phyloP scores from a whole-genome alignment of 2,113 vertebrate genomes.

The Neotoma lepida region DNA sequence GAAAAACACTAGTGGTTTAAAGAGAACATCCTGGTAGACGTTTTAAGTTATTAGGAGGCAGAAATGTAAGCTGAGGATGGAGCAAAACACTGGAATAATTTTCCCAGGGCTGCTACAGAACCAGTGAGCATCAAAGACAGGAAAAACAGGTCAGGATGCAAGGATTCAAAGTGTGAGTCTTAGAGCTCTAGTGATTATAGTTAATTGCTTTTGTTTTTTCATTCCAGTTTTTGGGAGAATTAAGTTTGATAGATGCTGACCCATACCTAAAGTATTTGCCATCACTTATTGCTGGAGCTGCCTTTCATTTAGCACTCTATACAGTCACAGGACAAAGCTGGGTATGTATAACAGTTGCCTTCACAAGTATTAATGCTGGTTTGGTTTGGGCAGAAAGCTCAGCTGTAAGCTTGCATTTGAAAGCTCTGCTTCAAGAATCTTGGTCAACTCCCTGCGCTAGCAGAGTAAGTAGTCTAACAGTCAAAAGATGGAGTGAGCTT shows the following conservation, averaged over 20 bases:
- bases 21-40: neutral
- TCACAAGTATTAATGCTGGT: neutral
- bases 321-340: conserved; percentile 90
- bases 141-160: neutral
- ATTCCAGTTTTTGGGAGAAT: conserved; percentile 93
- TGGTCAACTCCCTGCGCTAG: neutral
- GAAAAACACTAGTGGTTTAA: neutral
- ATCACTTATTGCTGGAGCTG: conserved; percentile 93
- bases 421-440: neutral
- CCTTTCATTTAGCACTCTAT: conserved; percentile 91
- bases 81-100: neutral
- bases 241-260: conserved; percentile 95
- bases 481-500: neutral
- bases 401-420: neutral
- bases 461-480: neutral
- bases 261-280: conserved; percentile 96
- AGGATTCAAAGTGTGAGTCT: neutral
- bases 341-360: conserved; percentile 86
- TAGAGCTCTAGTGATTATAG: neutral
- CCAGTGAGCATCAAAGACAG: neutral
- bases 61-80: neutral
- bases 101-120: neutral
- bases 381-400: neutral
- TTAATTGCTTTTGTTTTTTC: conserved; percentile 13
- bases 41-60: neutral